Evolutionary conservation across 2,113 vertebrate genomes (phyloP).

Genomic region (Macheiramphus alcinus): DNA sequence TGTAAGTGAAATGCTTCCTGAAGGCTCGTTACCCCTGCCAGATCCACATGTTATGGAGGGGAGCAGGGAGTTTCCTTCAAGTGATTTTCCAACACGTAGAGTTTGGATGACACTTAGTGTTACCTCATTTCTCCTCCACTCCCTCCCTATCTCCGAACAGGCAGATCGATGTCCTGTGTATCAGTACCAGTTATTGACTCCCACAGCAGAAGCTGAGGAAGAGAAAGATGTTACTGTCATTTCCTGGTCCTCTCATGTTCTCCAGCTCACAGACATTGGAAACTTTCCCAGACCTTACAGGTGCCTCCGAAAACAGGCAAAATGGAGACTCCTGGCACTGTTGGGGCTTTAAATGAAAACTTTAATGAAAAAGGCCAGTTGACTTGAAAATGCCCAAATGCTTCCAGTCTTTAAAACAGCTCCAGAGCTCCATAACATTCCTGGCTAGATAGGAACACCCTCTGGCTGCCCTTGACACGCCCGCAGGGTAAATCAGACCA

Average conservation of each 20-base stretch:
- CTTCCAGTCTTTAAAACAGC: constrained; percentile 50
- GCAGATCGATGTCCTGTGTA: constrained; percentile 50
- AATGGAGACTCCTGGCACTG: constrained; percentile 60
- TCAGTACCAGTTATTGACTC: constrained; percentile 62
- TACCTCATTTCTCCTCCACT: constrained; percentile 60
- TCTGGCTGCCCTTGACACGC: background rate
- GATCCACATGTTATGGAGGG: background rate
- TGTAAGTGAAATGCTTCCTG: constrained; percentile 20
- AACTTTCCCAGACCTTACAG: constrained; percentile 55
- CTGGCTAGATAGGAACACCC: constrained; percentile 41
- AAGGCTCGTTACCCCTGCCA: constrained; percentile 24
- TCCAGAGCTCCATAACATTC: constrained; percentile 58
- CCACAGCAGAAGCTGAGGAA: constrained; percentile 67
- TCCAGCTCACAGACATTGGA: constrained; percentile 55
- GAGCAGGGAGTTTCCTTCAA: constrained; percentile 53
- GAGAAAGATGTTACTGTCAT: constrained; percentile 53
- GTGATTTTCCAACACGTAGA: constrained; percentile 25
- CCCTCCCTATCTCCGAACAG: constrained; percentile 26
- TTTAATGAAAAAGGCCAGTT: constrained; percentile 43
- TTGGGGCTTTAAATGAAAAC: constrained; percentile 53
- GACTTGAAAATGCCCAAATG: constrained; percentile 55
- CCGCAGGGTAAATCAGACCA: background rate
- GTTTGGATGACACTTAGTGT: constrained; percentile 43
- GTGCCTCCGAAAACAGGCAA: constrained; percentile 45
- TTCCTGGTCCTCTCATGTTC: constrained; percentile 59